These are phyloP conservation scores for Heteropelma amictum DNA, from an alignment of 2,888 invertebrate species.

Conservation along the genomic window DNA sequence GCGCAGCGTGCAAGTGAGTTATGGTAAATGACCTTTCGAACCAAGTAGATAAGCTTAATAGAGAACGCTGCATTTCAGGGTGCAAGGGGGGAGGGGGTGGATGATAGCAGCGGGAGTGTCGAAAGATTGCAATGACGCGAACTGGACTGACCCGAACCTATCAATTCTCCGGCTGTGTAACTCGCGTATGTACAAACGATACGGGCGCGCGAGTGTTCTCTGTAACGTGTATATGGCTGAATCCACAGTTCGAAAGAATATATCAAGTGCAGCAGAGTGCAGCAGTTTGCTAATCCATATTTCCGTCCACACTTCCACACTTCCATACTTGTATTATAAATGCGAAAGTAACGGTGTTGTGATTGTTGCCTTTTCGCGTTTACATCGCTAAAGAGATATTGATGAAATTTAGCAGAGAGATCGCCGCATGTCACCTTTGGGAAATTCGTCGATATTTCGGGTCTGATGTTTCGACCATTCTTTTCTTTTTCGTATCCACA, in stretches of 20 bases:
- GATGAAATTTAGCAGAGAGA: too few relatives aligned
- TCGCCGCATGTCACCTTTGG: too few relatives aligned
- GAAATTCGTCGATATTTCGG: too few relatives aligned
- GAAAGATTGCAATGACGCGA: constrained; percentile 48
- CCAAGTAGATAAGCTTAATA: constrained; percentile 14
- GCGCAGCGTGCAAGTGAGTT: neutral
- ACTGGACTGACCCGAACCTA: constrained; percentile 40
- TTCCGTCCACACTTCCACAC: too few relatives aligned
- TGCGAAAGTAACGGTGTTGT: too few relatives aligned
- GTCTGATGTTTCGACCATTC: too few relatives aligned
- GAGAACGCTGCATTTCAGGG: constrained; percentile 7
- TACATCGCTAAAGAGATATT: too few relatives aligned
- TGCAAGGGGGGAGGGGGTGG: neutral
- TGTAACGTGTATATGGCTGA: neutral
- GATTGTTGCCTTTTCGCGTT: too few relatives aligned
- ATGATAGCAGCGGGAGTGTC: constrained; percentile 20
- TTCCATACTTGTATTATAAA: too few relatives aligned
- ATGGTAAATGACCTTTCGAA: neutral
- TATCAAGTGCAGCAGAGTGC: neutral
- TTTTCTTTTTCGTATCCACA: too few relatives aligned
- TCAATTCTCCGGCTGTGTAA: constrained; percentile 36
- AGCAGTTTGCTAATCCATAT: neutral
- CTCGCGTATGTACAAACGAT: constrained; percentile 19
- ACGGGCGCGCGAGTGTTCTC: constrained; percentile 9
- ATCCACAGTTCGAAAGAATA: too few relatives aligned